A percentile compares a stretch with the other conserved stretches of the same genome.
Conservation (phyloP, 2,888 invertebrate genomes). For the Drosophila infuscata region DNA sequence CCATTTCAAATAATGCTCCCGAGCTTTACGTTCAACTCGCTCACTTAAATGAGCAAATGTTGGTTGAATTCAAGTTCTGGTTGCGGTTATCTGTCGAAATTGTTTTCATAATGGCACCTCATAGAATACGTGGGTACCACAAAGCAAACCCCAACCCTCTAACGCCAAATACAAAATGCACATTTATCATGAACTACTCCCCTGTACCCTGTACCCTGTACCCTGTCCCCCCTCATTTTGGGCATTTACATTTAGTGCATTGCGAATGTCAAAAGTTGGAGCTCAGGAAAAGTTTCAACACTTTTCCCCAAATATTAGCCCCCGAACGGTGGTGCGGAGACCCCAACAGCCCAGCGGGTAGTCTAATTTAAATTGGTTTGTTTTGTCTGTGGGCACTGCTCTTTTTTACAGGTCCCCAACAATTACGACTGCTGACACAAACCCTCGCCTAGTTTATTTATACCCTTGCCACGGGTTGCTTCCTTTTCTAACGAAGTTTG, state of each 20-base stretch:
- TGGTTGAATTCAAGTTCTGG: constrained; percentile 37
- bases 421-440: constrained; percentile 65
- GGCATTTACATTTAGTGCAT: constrained; percentile 76
- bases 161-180: constrained; percentile 43
- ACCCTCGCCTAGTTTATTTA: constrained; percentile 18
- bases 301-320: constrained; percentile 62
- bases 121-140: constrained; percentile 41
- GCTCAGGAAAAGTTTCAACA: constrained; percentile 71
- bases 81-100: constrained; percentile 63
- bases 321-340: constrained; percentile 4
- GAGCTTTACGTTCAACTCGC: constrained; percentile 30
- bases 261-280: constrained; percentile 78
- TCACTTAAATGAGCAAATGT: constrained; percentile 46
- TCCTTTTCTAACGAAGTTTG: background rate
- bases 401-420: constrained; percentile 71
- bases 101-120: constrained; percentile 73
- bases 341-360: constrained; percentile 75
- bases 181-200: constrained; percentile 66
- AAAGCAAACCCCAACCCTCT: background rate
- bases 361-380: constrained; percentile 83
- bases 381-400: constrained; percentile 80
- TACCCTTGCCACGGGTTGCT: constrained; percentile 23
- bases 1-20: constrained; percentile 58
- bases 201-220: background rate
- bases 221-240: constrained; percentile 20